Conservation (phyloP, 2,113 vertebrate species). For the Catagonus wagneri region DNA sequence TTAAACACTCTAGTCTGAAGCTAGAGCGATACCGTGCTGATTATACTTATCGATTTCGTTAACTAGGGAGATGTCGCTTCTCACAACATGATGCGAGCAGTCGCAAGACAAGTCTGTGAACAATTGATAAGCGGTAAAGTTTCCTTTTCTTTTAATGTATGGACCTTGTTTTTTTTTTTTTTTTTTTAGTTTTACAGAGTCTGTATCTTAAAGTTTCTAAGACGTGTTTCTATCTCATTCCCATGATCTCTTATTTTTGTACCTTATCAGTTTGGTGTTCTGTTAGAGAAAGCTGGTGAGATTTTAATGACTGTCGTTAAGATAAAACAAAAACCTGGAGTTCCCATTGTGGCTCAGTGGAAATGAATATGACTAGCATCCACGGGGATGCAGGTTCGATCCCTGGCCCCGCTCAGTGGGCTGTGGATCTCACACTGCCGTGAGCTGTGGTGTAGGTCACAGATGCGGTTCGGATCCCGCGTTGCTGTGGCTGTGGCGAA, state of each 20-base stretch:
- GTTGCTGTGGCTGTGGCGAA: no score
- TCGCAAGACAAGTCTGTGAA: constrained; percentile 98
- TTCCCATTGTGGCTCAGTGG: no score
- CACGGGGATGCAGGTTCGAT: no score
- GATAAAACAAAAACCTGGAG: constrained; percentile 19
- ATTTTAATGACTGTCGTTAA: constrained; percentile 23
- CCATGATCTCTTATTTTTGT: background rate
- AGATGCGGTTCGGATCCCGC: no score
- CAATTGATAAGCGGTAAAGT: constrained; percentile 94
- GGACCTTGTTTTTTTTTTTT: no score
- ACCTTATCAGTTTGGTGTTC: background rate
- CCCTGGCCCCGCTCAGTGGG: no score
- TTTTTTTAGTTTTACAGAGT: background rate
- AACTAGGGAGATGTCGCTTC: constrained; percentile 97
- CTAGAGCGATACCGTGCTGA: constrained; percentile 66
- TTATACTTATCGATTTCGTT: constrained; percentile 65
- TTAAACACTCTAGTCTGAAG: constrained; percentile 56
- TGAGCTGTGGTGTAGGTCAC: no score
- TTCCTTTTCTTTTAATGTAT: constrained; percentile 53
- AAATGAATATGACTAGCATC: no score
- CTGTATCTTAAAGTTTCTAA: background rate
- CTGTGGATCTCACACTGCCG: no score
- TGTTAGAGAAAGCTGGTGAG: background rate
- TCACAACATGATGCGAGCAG: constrained; percentile 98
- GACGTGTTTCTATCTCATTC: constrained; percentile 43